Conservation (phyloP, 2,113 vertebrate species). For the Emberiza fucata region DNA sequence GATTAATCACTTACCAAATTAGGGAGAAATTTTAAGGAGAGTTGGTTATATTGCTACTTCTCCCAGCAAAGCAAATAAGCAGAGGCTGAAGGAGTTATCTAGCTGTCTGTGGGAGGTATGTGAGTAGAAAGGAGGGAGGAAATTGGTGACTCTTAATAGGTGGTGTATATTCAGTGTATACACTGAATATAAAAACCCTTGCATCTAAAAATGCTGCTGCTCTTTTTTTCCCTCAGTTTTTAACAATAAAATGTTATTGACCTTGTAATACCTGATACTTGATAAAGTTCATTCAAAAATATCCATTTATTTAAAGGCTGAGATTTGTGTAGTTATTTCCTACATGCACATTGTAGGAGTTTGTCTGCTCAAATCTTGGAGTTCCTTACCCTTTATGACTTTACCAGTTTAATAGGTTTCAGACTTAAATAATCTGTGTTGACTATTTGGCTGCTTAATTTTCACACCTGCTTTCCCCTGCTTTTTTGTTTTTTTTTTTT, state of each 20-base stretch:
- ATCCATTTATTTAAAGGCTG: background rate
- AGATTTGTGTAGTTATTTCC: background rate
- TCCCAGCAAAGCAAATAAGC: background rate
- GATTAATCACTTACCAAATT: constrained; percentile 21
- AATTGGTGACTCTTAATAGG: background rate
- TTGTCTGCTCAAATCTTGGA: background rate
- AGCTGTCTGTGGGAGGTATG: background rate
- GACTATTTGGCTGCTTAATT: background rate
- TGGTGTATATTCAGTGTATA: background rate
- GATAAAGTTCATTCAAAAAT: background rate
- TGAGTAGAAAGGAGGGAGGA: background rate
- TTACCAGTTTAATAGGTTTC: background rate
- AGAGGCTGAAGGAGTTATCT: background rate
- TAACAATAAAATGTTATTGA: background rate
- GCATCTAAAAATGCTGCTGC: background rate
- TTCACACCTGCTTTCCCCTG: background rate
- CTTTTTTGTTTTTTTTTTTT: background rate
- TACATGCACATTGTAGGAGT: background rate
- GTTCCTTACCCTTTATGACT: background rate
- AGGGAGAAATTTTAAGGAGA: background rate
- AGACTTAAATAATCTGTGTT: background rate
- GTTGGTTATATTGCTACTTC: background rate
- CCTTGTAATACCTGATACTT: background rate
- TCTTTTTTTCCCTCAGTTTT: background rate
- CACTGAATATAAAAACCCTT: background rate